Evolutionary conservation across 2,797 vertebrate species (phyloP).

Genomic region (Brachyalestes nurse): DNA sequence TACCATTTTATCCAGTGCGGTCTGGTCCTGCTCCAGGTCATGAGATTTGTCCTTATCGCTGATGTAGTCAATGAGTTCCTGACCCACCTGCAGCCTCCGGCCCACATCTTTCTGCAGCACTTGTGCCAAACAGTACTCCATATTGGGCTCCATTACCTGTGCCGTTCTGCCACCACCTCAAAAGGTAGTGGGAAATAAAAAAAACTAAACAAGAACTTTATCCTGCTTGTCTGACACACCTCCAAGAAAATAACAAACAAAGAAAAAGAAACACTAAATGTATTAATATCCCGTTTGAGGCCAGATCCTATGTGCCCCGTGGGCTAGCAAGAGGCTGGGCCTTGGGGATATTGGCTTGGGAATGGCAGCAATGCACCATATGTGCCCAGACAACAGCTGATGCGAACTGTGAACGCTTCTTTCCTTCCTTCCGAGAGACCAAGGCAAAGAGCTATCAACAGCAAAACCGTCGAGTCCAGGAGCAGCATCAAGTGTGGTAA

Average conservation of each 20-base stretch:
- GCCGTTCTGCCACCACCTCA: slow-evolving; percentile 49
- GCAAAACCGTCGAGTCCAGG: slow-evolving; percentile 68
- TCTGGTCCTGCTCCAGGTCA: slow-evolving; percentile 96
- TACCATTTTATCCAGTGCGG: slow-evolving; percentile 94
- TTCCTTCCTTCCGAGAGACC: slow-evolving; percentile 69
- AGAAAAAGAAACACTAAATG: slow-evolving; percentile 59
- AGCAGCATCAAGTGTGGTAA: slow-evolving; percentile 69
- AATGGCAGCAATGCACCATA: slow-evolving; percentile 98
- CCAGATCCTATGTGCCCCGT: slow-evolving; percentile 77
- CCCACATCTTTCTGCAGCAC: slow-evolving; percentile 97
- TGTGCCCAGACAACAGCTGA: slow-evolving; percentile 96
- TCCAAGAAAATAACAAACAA: not conserved
- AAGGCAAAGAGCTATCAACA: slow-evolving; percentile 84
- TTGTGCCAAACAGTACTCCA: slow-evolving; percentile 92
- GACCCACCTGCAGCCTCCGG: slow-evolving; percentile 92
- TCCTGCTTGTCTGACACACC: slow-evolving; percentile 62
- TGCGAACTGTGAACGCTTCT: slow-evolving; percentile 71
- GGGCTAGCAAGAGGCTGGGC: slow-evolving; percentile 82
- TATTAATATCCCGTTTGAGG: slow-evolving; percentile 67
- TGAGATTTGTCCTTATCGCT: slow-evolving; percentile 91
- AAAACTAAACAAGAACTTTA: slow-evolving; percentile 69
- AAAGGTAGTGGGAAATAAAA: slow-evolving; percentile 41
- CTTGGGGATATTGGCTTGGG: slow-evolving; percentile 86
- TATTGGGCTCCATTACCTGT: slow-evolving; percentile 86
- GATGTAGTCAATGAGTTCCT: slow-evolving; percentile 94